Percentiles rank a stretch among this genome's conserved stretches.
These are phyloP conservation scores for Chionoecetes opilio DNA, from an alignment of 1,140 invertebrate genomes.

Conservation along the genomic window DNA sequence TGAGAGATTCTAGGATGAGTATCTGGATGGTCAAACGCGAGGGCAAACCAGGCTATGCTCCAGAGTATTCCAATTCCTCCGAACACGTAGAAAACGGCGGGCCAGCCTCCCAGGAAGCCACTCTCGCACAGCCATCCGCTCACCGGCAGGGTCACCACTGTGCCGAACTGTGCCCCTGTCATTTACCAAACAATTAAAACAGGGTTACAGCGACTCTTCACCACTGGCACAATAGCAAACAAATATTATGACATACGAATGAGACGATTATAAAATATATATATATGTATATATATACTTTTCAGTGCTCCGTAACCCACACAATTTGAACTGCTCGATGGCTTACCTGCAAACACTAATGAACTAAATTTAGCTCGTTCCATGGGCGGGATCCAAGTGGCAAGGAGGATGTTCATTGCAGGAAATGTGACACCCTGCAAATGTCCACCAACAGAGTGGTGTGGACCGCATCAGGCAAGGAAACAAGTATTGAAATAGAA, in stretches of 20 bases:
- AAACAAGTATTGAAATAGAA: too few relatives aligned
- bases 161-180: slow-evolving; percentile 91
- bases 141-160: slow-evolving; percentile 91
- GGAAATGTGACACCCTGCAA: slow-evolving; percentile 58
- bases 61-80: slow-evolving; percentile 24
- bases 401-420: slow-evolving; percentile 61
- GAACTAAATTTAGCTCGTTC: slow-evolving; percentile 59
- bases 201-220: too few relatives aligned
- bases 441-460: too few relatives aligned
- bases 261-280: background rate
- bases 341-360: slow-evolving; percentile 47
- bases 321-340: background rate
- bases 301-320: background rate
- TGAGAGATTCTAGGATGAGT: slow-evolving; percentile 93
- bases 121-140: slow-evolving; percentile 90
- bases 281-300: background rate
- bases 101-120: slow-evolving; percentile 83
- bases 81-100: slow-evolving; percentile 53
- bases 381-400: slow-evolving; percentile 53
- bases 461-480: too few relatives aligned
- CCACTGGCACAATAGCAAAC: too few relatives aligned
- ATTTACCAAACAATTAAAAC: background rate
- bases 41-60: slow-evolving; percentile 90
- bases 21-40: slow-evolving; percentile 93
- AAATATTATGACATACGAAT: background rate